Conservation (phyloP, 2,797 vertebrate species). For the Pelochelys cantorii region DNA sequence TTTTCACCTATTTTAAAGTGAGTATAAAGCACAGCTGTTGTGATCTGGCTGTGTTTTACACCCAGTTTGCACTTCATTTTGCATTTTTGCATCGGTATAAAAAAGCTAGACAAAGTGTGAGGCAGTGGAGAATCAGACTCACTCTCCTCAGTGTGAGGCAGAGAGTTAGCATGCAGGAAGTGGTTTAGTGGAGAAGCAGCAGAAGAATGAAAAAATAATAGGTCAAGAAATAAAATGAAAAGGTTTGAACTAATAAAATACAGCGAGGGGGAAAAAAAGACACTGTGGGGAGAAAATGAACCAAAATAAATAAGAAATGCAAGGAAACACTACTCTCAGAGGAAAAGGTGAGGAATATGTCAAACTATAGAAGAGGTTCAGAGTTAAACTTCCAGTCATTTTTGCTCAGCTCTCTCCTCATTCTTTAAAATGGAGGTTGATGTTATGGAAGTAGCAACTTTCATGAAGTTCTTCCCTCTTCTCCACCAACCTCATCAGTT, state of each 20-base stretch:
- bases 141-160: not conserved
- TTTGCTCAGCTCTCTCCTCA: not conserved
- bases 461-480: not conserved
- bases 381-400: not conserved
- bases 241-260: not conserved
- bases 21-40: too few species aligned
- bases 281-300: not conserved
- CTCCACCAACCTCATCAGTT: too few species aligned
- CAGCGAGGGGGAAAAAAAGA: not conserved
- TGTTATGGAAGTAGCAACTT: not conserved
- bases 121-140: not conserved
- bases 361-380: not conserved
- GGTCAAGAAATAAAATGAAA: not conserved
- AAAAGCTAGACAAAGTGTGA: not conserved
- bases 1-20: not conserved
- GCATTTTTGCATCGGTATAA: not conserved
- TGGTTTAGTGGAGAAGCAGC: not conserved
- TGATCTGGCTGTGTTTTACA: too few species aligned
- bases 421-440: not conserved
- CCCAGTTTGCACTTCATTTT: not conserved
- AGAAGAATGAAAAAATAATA: not conserved
- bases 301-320: not conserved
- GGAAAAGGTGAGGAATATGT: not conserved
- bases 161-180: not conserved
- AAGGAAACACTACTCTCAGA: not conserved